Evolutionary conservation across 2,888 invertebrate species (phyloP), one percentile per base, ranked within the genome.

Genomic region (Hoplodrina blanda): DNA sequence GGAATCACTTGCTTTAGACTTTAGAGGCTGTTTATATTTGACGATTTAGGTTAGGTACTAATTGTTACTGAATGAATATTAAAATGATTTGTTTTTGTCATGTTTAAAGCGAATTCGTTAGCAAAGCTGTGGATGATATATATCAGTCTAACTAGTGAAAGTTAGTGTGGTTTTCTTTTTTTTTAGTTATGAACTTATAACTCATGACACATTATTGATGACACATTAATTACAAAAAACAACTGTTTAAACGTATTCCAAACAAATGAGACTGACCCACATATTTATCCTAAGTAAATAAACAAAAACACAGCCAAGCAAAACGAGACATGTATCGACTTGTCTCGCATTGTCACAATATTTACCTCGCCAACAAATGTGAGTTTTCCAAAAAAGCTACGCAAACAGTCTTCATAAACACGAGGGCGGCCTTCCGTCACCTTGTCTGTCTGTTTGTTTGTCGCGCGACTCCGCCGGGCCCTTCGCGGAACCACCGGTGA

Each of bases 401-500:
- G 62, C 73, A 78, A 87, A 86, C 85, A 87, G 72, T 69, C 49
- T 60, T 73, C 78, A 82, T 82, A 87, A 85, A 87, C 85, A 85
- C 76, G 46, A 80, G 68, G 76, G 74, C 57, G 83, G 85, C 82
- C 85, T 87, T 76, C 82, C 85, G 80, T 85, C 88, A 88, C 88
- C 90, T 89, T 88, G 87, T 78, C 87, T 88, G 89, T 91, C 88
- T 91, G 84, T 89, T 88, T 89, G 87, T 86, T 73, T 73, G 69
- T 73, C 17, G 54, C 55, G 7, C 54, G 46, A 64, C 37, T 50
- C 19, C 30, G 72, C 81, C 60, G 67, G 66, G 75, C 64, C 72
- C 79, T 61, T 62, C 63, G 68, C 62, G 50, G 72, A 73, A 76
- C 64, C 68, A 69, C 71, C 79, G 87, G 79, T 83, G 77, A 78